phyloP scores from a whole-genome alignment of 2,888 invertebrate species.

The Nemotelus nigrinus region DNA sequence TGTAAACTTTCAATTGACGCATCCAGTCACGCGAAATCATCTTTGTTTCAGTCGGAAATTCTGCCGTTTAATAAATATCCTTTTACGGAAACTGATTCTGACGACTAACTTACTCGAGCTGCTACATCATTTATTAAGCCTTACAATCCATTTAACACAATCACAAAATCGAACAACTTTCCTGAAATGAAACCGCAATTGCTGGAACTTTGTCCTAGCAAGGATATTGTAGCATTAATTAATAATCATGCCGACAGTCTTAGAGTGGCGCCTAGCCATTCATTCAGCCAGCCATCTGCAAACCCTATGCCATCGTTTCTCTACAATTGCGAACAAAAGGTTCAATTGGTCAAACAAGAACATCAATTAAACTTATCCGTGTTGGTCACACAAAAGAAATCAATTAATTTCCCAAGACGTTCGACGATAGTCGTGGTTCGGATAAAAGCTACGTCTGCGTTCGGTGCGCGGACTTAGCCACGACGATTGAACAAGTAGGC shows the following conservation, averaged over 20 bases:
- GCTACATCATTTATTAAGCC: too few relatives aligned
- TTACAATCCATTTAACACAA: neutral
- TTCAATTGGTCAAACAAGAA: conserved; percentile 20
- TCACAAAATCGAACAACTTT: neutral
- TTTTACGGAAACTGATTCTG: too few relatives aligned
- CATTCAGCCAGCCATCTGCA: neutral
- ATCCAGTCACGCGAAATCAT: too few relatives aligned
- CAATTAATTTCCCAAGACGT: conserved; percentile 6
- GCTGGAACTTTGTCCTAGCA: neutral
- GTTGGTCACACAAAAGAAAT: conserved; percentile 20
- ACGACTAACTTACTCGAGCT: too few relatives aligned
- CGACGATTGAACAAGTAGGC: neutral
- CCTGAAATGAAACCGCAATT: neutral
- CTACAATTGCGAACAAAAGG: conserved; percentile 4
- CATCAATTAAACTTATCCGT: conserved; percentile 26
- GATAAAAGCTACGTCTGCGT: too few relatives aligned
- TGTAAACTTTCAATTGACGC: too few relatives aligned
- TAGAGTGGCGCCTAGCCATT: neutral
- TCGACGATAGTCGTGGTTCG: too few relatives aligned
- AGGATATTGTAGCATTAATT: conserved; percentile 1
- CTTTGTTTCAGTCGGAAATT: too few relatives aligned
- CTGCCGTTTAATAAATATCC: too few relatives aligned
- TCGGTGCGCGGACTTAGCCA: too few relatives aligned
- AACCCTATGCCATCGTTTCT: neutral
- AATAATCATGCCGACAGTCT: neutral